Evolutionary conservation across 1,140 invertebrate species (phyloP).

Genomic region (Zaprionus gabonicus): DNA sequence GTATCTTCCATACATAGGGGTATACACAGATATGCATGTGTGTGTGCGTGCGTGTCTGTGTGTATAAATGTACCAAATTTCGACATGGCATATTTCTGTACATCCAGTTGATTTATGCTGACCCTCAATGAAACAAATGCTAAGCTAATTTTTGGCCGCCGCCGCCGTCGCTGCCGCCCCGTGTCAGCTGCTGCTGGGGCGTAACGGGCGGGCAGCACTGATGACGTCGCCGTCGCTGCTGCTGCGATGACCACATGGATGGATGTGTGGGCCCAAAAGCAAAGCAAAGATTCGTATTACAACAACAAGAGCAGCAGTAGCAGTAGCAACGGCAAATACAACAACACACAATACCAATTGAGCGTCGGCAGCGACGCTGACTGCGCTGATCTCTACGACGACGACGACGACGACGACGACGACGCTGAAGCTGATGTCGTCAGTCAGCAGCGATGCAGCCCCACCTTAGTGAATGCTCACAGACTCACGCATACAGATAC

Average conservation of each 20-base stretch:
- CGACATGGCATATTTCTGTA: conserved; percentile 31
- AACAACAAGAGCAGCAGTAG: conserved; percentile 19
- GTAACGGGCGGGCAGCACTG: conserved; percentile 63
- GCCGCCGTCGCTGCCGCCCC: conserved; percentile 28
- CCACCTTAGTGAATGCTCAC: conserved; percentile 60
- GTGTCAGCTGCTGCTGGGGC: conserved; percentile 62
- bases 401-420: conserved; percentile 11
- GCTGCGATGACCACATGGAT: conserved; percentile 66
- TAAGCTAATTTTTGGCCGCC: conserved; percentile 52
- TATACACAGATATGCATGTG: not conserved
- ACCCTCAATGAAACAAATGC: conserved; percentile 40
- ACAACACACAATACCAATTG: conserved; percentile 33
- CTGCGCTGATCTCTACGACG: conserved; percentile 33
- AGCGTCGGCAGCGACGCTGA: conserved; percentile 35
- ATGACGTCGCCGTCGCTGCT: conserved; percentile 60
- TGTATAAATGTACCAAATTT: conserved; percentile 21
- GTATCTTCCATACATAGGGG: not conserved
- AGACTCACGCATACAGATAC: not conserved
- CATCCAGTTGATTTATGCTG: conserved; percentile 41
- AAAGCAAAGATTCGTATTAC: conserved; percentile 8
- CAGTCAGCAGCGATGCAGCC: conserved; percentile 41
- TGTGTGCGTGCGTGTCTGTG: not conserved
- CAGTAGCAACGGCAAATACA: conserved; percentile 17
- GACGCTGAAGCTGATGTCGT: conserved; percentile 43
- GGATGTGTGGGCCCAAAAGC: conserved; percentile 13